A percentile compares a stretch with the other conserved stretches of the same genome.
These are phyloP conservation scores for Andrena praecox DNA, from an alignment of 2,888 invertebrate genomes.

Conservation along the genomic window DNA sequence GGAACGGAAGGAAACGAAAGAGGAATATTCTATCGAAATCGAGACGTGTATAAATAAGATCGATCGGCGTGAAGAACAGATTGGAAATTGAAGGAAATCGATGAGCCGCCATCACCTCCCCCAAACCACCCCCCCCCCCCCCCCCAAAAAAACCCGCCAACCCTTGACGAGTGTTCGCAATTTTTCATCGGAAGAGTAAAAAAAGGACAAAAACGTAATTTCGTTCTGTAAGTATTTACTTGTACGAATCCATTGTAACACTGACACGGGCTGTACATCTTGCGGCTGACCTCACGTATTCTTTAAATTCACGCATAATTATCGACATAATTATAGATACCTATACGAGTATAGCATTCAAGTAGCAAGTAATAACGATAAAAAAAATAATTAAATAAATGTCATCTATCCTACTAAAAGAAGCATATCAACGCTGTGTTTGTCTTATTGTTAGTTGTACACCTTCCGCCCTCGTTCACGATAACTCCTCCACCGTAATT, in stretches of 20 bases:
- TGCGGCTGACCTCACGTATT: constrained; percentile 80
- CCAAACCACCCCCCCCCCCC: background rate
- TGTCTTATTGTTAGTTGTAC: background rate
- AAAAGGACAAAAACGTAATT: constrained; percentile 30
- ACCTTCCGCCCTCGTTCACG: constrained; percentile 15
- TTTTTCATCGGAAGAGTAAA: constrained; percentile 27
- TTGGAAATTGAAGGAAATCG: constrained; percentile 29
- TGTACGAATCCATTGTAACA: constrained; percentile 66
- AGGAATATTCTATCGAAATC: constrained; percentile 13
- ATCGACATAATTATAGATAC: constrained; percentile 84
- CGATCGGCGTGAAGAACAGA: constrained; percentile 20
- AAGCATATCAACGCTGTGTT: constrained; percentile 11
- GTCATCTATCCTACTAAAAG: constrained; percentile 76
- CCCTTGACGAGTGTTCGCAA: constrained; percentile 34
- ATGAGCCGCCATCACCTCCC: constrained; percentile 49
- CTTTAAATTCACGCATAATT: constrained; percentile 84
- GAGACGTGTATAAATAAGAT: constrained; percentile 46
- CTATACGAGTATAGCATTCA: constrained; percentile 83
- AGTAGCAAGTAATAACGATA: constrained; percentile 82
- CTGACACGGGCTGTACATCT: constrained; percentile 74
- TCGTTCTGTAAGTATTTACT: constrained; percentile 63
- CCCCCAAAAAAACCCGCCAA: background rate
- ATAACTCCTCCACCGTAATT: background rate
- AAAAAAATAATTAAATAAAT: constrained; percentile 81
- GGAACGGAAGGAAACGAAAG: background rate